Evolutionary conservation across 1,140 invertebrate species (phyloP), one percentile per base, ranked within the genome.

Genomic region (Hermatobates lingyangjiaoensis): DNA sequence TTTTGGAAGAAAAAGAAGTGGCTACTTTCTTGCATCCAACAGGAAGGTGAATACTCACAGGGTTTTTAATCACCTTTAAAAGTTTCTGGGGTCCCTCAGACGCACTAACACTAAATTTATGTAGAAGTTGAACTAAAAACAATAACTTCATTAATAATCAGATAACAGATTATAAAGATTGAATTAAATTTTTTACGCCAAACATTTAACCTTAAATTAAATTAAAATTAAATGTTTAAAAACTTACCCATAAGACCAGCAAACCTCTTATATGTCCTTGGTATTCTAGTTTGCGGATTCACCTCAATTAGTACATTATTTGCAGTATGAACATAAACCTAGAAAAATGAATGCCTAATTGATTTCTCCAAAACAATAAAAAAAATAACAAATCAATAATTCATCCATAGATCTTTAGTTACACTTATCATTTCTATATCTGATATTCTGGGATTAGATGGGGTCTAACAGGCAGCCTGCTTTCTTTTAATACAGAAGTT

Each of bases 281-380:
- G 96, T 64, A 99, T 95, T 62, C 95, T 79, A 7, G 93, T 98
- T 68, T 97, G 93, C 42, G 96, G 94, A 71, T 95, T 93, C 23
- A 99, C 80, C 81, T 98, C 92, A 61, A 99, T 98, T 0, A 99
- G 69, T 40, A 97, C 91, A 79, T 98, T 98, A 63, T 89, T 87
- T 60, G 83, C 86, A 34, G 95, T 98, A 57, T 90, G 87, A 54
- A 99, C 76, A 63, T 94, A 99, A 0, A 99, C 89, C 67, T 63
- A 50, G 14, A 58, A 59, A 48, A 52, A 38, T 21, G 23, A 2
- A 15, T 50, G 5, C 45, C 7, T 10, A 10, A 34, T 15, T 27
- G n/a, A 5, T 5, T 18, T 14, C 10, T 20, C 15, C n/a, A 24
- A 49, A 30, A 25, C 12, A 51, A 51, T 20, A 7, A 48, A 48